A percentile compares a stretch with the other conserved stretches of the same genome.
Evolutionary conservation across 2,888 invertebrate genomes (phyloP).

Genomic region (Drosophila stalkeri): DNA sequence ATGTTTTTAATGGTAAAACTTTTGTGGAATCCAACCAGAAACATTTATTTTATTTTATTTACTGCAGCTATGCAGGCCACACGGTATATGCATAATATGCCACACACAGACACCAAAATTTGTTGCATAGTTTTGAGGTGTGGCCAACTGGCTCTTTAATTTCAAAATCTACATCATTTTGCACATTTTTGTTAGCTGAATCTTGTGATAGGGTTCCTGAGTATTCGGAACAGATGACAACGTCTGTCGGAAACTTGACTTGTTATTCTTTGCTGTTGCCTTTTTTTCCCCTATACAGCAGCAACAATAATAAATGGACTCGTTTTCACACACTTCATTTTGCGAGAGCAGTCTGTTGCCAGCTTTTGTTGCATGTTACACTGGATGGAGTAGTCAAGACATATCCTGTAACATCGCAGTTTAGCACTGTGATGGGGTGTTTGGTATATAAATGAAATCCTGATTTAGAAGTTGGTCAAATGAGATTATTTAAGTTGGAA

Average conservation of each 20-base stretch:
- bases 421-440: neutral
- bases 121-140: constrained; percentile 53
- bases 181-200: constrained; percentile 12
- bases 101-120: neutral
- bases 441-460: too few relatives aligned
- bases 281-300: constrained; percentile 10
- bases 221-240: constrained; percentile 53
- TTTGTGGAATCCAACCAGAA: neutral
- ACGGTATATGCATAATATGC: constrained; percentile 30
- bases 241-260: constrained; percentile 68
- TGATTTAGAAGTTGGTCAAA: neutral
- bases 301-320: constrained; percentile 56
- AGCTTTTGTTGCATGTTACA: constrained; percentile 26
- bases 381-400: neutral
- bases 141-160: constrained; percentile 25
- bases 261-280: constrained; percentile 9
- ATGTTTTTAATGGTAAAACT: neutral
- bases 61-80: neutral
- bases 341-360: constrained; percentile 28
- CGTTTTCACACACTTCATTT: constrained; percentile 66
- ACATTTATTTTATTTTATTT: neutral
- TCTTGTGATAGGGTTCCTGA: constrained; percentile 26
- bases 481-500: neutral
- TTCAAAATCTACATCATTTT: constrained; percentile 7
- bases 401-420: constrained; percentile 4